Base-by-base conservation (phyloP, 2,888 invertebrate genomes). In the Lepidocyrtoides sp. region DNA sequence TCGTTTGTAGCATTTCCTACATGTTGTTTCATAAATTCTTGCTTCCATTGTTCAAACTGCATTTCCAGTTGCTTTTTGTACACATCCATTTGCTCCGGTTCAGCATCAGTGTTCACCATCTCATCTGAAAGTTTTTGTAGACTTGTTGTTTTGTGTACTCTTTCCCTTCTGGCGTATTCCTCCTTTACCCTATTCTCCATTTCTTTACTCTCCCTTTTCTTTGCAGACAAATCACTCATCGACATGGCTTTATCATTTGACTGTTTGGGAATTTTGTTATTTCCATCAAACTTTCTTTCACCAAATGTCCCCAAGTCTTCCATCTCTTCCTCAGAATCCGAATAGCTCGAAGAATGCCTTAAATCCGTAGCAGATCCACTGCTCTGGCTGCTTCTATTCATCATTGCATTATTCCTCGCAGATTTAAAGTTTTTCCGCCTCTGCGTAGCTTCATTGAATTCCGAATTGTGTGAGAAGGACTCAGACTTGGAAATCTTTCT, bases 71-170 rank as follows among this genome's bases (percentile, higher is more conserved):
- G 91, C 23, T 92, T 81, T 8, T 69, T 87, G 57, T 91, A 93
- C 20, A 66, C 69, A n/a, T 91, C 88, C 87, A 92, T 51, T 17
- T 91, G 82, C 26, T 89, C 91, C 10, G 93, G 84, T 84, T 93
- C n/a, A n/a, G n/a, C 90, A 2, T 92, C 81, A 85, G 95, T 95
- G 8, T 41, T 29, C 0, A 10, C 14, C 0, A 95, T 94, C 32
- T 96, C 95, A 4, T 95, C 95, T 0, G 96, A 96, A 95, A 96
- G 95, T 89, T 96, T 96, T 84, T 96, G 94, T n/a, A 97, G 82
- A 92, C 94, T 94, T 36, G 93, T 89, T 57, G 94, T 91, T 91
- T 93, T 94, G 29, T 92, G 89, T 8, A 92, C 51, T 36, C 51
- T 20, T 0, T 20, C 10, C 7, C 36, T 12, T 29, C 20, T 20